Conservation (phyloP, 1,140 invertebrate genomes). For the Tetragnatha versicolor region DNA sequence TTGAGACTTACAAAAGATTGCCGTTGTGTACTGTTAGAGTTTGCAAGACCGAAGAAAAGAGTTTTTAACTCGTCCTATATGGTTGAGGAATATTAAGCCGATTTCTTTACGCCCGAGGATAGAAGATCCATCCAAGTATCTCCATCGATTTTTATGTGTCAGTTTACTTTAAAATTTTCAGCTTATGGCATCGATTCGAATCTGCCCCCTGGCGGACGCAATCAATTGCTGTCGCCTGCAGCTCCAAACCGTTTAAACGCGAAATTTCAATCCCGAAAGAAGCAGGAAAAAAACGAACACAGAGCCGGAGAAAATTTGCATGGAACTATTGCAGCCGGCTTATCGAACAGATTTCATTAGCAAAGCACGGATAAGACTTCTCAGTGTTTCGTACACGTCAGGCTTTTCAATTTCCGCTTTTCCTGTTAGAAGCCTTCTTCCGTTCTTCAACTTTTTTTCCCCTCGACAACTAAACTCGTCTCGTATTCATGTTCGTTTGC, state of each 20-base stretch:
- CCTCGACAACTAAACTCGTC: background rate
- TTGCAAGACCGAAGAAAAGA: too few relatives aligned
- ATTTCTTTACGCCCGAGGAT: too few relatives aligned
- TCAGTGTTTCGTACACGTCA: background rate
- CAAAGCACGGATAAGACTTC: slow-evolving; percentile 8
- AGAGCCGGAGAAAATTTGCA: slow-evolving; percentile 37
- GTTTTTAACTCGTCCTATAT: too few relatives aligned
- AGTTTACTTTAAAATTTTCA: too few relatives aligned
- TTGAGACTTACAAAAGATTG: too few relatives aligned
- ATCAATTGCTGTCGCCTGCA: slow-evolving; percentile 5
- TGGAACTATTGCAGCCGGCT: slow-evolving; percentile 34
- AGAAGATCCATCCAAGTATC: too few relatives aligned
- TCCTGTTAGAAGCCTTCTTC: slow-evolving; percentile 20
- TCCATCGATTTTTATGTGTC: too few relatives aligned
- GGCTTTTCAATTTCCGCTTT: slow-evolving; percentile 52
- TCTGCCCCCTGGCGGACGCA: background rate
- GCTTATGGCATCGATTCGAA: too few relatives aligned
- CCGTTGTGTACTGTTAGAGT: too few relatives aligned
- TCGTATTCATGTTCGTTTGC: background rate
- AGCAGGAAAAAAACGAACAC: background rate
- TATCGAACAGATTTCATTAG: slow-evolving; percentile 46
- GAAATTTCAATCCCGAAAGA: background rate
- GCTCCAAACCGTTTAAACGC: slow-evolving; percentile 3
- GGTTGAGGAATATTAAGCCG: too few relatives aligned
- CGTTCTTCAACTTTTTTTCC: background rate